A percentile compares a stretch with the other conserved stretches of the same genome.
Evolutionary conservation across 2,797 vertebrate genomes (phyloP).

Genomic region (Clarias fuscus): DNA sequence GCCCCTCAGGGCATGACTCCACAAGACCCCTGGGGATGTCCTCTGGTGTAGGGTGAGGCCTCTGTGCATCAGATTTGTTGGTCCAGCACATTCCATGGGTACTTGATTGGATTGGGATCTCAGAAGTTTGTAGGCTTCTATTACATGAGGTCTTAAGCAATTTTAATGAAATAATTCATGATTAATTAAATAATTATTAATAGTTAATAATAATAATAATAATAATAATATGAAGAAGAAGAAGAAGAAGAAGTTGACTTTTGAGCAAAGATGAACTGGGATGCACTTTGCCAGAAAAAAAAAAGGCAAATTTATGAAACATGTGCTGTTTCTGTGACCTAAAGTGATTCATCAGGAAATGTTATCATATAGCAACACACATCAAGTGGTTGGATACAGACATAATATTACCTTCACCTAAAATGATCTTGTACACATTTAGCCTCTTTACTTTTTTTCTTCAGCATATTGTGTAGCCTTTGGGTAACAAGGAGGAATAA

Average conservation of each 20-base stretch:
- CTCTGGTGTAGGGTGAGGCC: too few species aligned
- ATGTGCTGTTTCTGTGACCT: constrained; percentile 22
- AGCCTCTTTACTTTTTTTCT: neutral
- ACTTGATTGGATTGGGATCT: too few species aligned
- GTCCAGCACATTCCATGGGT: too few species aligned
- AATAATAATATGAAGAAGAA: too few species aligned
- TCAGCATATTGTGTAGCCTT: neutral
- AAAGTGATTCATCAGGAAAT: constrained; percentile 23
- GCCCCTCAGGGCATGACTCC: too few species aligned
- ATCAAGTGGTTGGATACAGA: constrained; percentile 31
- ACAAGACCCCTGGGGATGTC: too few species aligned
- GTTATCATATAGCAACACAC: constrained; percentile 33
- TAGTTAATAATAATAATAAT: neutral
- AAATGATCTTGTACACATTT: constrained; percentile 23
- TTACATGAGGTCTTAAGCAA: neutral
- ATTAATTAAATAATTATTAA: neutral
- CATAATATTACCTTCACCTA: constrained; percentile 35
- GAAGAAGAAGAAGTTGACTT: neutral
- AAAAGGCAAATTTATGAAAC: constrained; percentile 8
- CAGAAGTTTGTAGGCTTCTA: too few species aligned
- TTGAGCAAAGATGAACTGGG: neutral
- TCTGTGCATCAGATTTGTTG: too few species aligned
- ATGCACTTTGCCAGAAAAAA: neutral
- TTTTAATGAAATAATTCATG: neutral
- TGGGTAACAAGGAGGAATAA: neutral